Evolutionary conservation across 2,888 invertebrate genomes (phyloP).

Genomic region (Ischnus inquisitorius): DNA sequence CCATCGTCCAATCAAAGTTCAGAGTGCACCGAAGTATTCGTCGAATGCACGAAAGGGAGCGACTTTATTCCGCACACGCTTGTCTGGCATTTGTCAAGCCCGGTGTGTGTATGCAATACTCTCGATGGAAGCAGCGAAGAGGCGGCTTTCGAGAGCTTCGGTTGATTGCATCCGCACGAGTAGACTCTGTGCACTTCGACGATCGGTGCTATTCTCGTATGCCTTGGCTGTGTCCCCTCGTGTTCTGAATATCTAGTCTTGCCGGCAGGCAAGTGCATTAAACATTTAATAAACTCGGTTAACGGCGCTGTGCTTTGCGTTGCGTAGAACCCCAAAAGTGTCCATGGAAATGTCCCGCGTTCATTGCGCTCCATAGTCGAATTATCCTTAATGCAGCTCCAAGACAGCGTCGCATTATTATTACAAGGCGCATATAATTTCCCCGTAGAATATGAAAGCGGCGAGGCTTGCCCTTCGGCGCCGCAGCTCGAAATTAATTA

Average conservation of each 20-base stretch:
- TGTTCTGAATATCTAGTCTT: background rate
- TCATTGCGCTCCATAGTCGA: background rate
- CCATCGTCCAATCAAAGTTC: slow-evolving; percentile 36
- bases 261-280: background rate
- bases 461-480: background rate
- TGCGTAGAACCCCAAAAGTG: too few species aligned
- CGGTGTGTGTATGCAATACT: background rate
- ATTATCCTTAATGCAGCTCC: background rate
- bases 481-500: slow-evolving; percentile 20
- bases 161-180: slow-evolving; percentile 42
- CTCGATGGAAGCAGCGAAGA: slow-evolving; percentile 10
- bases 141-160: slow-evolving; percentile 15
- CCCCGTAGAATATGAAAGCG: background rate
- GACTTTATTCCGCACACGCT: slow-evolving; percentile 51
- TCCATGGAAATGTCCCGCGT: background rate
- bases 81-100: slow-evolving; percentile 45
- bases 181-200: slow-evolving; percentile 15
- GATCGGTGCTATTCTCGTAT: background rate
- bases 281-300: slow-evolving; percentile 18
- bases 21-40: slow-evolving; percentile 33
- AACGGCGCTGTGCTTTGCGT: background rate
- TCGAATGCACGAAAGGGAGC: slow-evolving; percentile 13
- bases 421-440: background rate
- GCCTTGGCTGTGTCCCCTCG: background rate
- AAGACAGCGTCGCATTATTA: background rate